These are phyloP conservation scores for Trichechus manatus DNA, from an alignment of 2,113 vertebrate genomes.

Conservation along the genomic window DNA sequence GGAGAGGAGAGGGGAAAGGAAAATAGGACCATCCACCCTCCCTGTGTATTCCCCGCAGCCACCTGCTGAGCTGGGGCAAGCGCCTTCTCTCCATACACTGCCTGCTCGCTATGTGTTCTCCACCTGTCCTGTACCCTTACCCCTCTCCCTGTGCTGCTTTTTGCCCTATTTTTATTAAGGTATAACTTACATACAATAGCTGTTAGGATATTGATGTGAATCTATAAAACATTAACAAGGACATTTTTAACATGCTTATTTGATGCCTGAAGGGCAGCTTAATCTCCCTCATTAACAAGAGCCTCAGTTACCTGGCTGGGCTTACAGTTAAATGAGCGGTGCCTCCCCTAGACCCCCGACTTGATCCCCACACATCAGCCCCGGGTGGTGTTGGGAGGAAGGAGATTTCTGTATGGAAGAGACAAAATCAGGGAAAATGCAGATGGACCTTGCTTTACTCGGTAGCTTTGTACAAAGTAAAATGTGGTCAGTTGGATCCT, in stretches of 20 bases:
- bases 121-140: not conserved
- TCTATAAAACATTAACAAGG: not conserved
- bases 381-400: not conserved
- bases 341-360: not conserved
- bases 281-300: conserved; percentile 44
- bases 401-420: not conserved
- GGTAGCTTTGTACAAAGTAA: conserved; percentile 47
- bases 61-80: not conserved
- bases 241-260: conserved; percentile 22
- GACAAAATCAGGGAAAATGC: conserved; percentile 31
- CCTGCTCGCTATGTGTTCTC: not conserved
- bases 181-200: not conserved
- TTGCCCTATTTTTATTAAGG: not conserved
- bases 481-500: not conserved
- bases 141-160: not conserved
- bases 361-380: not conserved
- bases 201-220: not conserved
- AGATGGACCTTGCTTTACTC: not conserved
- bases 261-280: not conserved
- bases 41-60: not conserved
- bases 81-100: not conserved
- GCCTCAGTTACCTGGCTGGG: not conserved
- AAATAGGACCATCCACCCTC: not conserved
- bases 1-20: not conserved
- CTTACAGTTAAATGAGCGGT: not conserved